Conservation (phyloP, 2,888 invertebrate genomes). For the Anarsia innoxiella region DNA sequence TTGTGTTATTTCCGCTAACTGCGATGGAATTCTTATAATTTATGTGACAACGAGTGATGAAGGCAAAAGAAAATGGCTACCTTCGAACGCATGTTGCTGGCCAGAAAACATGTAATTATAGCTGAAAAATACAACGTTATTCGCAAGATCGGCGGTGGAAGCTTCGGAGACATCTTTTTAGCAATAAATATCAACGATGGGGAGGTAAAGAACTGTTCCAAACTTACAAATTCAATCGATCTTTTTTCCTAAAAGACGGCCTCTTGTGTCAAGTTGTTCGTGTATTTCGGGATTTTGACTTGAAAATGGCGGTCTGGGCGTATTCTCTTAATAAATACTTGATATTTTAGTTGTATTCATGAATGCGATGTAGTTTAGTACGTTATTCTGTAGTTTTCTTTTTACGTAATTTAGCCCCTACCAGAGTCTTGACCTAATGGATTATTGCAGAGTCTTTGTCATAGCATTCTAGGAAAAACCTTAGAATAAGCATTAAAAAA, state of each 20-base stretch:
- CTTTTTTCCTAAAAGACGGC: conserved; percentile 24
- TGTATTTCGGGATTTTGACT: conserved; percentile 52
- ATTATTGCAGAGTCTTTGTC: conserved; percentile 14
- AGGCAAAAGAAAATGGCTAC: conserved; percentile 69
- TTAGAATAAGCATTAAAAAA: too few relatives aligned
- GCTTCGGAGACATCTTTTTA: conserved; percentile 99
- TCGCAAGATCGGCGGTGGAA: conserved; percentile 98
- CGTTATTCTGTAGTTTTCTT: conserved; percentile 1
- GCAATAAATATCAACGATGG: conserved; percentile 93
- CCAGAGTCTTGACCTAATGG: conserved; percentile 9
- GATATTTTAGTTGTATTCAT: not conserved
- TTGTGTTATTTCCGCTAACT: conserved; percentile 49
- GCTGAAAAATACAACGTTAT: conserved; percentile 96
- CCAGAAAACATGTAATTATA: conserved; percentile 67
- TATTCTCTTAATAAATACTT: conserved; percentile 28
- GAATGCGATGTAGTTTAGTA: not conserved
- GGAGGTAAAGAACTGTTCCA: conserved; percentile 78
- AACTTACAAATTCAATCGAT: conserved; percentile 24
- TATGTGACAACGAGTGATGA: conserved; percentile 64
- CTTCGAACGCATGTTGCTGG: conserved; percentile 64
- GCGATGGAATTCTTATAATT: conserved; percentile 55
- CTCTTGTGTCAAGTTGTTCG: conserved; percentile 37
- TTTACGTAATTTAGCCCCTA: conserved; percentile 17
- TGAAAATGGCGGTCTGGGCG: conserved; percentile 59
- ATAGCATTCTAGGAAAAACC: not conserved